Evolutionary conservation across 2,888 invertebrate genomes (phyloP).

Genomic region (Cenopis cana): DNA sequence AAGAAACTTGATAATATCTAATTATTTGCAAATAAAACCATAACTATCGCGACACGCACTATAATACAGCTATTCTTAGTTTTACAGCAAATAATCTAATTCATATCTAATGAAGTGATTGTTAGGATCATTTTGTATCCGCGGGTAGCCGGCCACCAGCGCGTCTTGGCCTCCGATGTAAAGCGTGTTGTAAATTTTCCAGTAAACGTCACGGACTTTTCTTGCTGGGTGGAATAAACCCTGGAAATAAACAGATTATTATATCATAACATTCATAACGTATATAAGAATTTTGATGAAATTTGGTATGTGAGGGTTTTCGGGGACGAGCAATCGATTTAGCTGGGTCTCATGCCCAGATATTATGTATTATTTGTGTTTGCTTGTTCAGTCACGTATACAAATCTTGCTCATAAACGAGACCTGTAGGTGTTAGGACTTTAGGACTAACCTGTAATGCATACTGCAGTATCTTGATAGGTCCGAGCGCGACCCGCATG

Average conservation of each 20-base stretch:
- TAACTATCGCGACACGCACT: constrained; percentile 47
- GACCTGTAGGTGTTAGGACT: not conserved
- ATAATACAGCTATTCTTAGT: constrained; percentile 46
- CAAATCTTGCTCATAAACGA: too few relatives aligned
- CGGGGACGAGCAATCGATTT: too few relatives aligned
- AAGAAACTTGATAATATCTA: constrained; percentile 8
- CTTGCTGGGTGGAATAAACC: constrained; percentile 99
- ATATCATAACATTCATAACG: too few relatives aligned
- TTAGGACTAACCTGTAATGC: constrained; percentile 91
- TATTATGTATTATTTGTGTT: too few relatives aligned
- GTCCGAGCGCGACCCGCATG: constrained; percentile 97
- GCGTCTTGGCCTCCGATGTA: constrained; percentile 99
- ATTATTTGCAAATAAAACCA: constrained; percentile 45
- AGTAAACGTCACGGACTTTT: constrained; percentile 99
- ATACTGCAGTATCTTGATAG: constrained; percentile 98
- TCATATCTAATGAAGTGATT: constrained; percentile 97
- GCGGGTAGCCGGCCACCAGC: constrained; percentile 98
- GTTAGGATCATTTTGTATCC: constrained; percentile 97
- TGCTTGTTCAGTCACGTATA: too few relatives aligned
- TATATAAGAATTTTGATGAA: too few relatives aligned
- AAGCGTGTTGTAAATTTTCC: constrained; percentile 99
- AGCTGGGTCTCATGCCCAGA: too few relatives aligned
- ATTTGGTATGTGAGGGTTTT: too few relatives aligned
- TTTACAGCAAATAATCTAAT: constrained; percentile 95
- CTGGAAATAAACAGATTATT: constrained; percentile 78